Evolutionary conservation across 30 jellyfish, hydroid and myxozoan species (phyloP), one percentile per base, ranked within the genome.

Genomic region (Morbakka virulenta): DNA sequence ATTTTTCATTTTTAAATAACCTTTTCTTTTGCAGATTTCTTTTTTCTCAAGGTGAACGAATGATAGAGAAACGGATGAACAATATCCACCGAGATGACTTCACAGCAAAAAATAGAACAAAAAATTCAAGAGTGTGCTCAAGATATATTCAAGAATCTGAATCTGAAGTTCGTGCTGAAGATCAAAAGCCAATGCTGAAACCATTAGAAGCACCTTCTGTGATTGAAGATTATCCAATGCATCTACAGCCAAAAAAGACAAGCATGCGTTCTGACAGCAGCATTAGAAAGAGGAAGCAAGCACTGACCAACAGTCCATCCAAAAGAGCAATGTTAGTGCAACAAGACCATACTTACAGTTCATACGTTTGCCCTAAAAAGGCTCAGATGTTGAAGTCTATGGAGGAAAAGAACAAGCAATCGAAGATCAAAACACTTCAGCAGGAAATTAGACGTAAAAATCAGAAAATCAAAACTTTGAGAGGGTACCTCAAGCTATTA

Each of bases 271-370:
- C 72, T 23, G 28, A 23, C 72, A 12, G 28, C 72, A 57, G 72
- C 72, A 57, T 57, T 23, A 57, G 28, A 57, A 57, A 57, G 28
- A 57, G 72, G 0, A 14, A 57, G 72, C 20, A 12, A 23, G 72
- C 62, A 48, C 62, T 48, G 62, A 22, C 62, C 62, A 48, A 48
- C 62, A 48, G 62, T 48, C 62, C 62, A 48, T 48, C 62, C 62
- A 48, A 48, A 48, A 48, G 62, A 48, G 62, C 62, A 13, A 48
- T 13, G 62, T 22, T 48, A 48, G 62, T 48, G 62, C 62, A 48
- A 13, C 62, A 48, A 48, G 62, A 48, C 20, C 62, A 48, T 48
- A 48, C 62, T 48, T 48, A 48, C 20, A 48, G 62, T 22, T 48
- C 62, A 48, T 13, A 48, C 21, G 62, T 48, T 48, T 48, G 21